Percentiles rank a stretch among this genome's conserved stretches.
Conservation (phyloP, 2,888 invertebrate species). For the Eledona agricola region DNA sequence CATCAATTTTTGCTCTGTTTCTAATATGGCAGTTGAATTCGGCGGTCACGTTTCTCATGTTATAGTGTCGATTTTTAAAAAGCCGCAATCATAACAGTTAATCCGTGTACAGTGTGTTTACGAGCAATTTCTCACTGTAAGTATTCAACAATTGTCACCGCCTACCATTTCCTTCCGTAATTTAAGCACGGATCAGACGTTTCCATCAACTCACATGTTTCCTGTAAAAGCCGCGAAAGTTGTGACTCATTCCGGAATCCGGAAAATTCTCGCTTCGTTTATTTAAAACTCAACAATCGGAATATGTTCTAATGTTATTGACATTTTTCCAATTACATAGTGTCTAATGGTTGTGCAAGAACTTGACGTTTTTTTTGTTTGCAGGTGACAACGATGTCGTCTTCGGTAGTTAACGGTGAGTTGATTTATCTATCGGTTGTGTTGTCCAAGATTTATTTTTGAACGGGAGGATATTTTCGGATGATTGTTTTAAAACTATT, state of each 20-base stretch:
- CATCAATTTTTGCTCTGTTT: conserved; percentile 33
- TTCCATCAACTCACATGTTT: conserved; percentile 20
- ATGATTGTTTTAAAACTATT: conserved; percentile 2
- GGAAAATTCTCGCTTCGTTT: conserved; percentile 1
- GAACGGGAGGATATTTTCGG: conserved; percentile 3
- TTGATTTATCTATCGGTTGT: background rate
- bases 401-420: conserved; percentile 19
- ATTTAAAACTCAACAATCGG: too few relatives aligned
- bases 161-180: conserved; percentile 2
- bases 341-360: conserved; percentile 8
- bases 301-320: too few relatives aligned
- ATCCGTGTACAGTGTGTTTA: background rate
- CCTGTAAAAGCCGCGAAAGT: conserved; percentile 15
- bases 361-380: conserved; percentile 6
- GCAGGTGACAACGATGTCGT: conserved; percentile 10
- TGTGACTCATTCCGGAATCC: conserved; percentile 17
- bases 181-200: background rate
- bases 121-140: conserved; percentile 3
- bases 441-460: conserved; percentile 11
- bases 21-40: conserved; percentile 46
- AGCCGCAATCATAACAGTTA: conserved; percentile 4
- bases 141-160: conserved; percentile 6
- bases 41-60: conserved; percentile 45
- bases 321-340: too few relatives aligned
- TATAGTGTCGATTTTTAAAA: conserved; percentile 41